A percentile compares a stretch with the other conserved stretches of the same genome.
These are phyloP conservation scores for Zoanthus gigantus DNA, from an alignment of 92 coral and sea anemone species.

Conservation along the genomic window DNA sequence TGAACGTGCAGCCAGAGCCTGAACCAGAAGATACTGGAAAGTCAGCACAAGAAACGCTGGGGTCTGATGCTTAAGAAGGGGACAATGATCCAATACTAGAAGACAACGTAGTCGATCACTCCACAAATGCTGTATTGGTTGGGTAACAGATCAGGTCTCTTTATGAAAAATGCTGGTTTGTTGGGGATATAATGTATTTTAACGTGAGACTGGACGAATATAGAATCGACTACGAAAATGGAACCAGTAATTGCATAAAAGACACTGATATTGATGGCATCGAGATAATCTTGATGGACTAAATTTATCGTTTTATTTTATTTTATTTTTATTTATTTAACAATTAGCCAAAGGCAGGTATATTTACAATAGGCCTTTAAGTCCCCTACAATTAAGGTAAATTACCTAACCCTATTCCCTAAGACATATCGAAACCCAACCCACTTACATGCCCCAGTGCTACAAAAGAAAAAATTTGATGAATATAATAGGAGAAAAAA, in stretches of 20 bases:
- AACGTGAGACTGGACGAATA: background rate
- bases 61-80: background rate
- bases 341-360: too few species aligned
- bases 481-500: too few species aligned
- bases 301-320: background rate
- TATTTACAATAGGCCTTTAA: too few species aligned
- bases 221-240: background rate
- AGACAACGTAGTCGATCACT: background rate
- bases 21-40: conserved; percentile 5
- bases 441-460: too few species aligned
- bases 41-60: background rate
- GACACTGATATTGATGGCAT: background rate
- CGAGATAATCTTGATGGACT: background rate
- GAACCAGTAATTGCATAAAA: background rate
- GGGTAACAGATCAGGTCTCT: background rate
- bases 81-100: background rate
- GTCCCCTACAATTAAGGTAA: too few species aligned
- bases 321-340: too few species aligned
- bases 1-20: background rate
- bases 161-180: background rate
- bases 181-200: background rate
- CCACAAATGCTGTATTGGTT: background rate
- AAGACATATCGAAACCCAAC: too few species aligned
- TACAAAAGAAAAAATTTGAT: too few species aligned
- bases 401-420: too few species aligned